Base-by-base conservation (phyloP, 2,797 vertebrate genomes). In the Pipistrellus pygmaeus region DNA sequence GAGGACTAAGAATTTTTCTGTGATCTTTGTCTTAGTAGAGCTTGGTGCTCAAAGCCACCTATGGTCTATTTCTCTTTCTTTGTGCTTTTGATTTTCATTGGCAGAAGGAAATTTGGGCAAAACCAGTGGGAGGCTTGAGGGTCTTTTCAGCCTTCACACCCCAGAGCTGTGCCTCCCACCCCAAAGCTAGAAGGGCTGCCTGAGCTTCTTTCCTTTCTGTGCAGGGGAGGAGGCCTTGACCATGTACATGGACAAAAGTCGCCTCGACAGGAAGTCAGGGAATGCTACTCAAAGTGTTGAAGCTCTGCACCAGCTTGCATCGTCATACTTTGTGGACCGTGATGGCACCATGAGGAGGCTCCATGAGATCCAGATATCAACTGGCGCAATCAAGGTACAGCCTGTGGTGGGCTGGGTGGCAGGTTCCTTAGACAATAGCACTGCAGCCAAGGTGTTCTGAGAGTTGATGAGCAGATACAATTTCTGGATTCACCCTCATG, bases 341-440 rank as follows among this genome's bases (percentile, higher is more conserved):
- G 99, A 99, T 85, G 99, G 99, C 96, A 99, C 99, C 91, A 99
- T 99, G 99, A 99, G 99, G 97, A 99, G 99, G 98, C 99, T 99
- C 96, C 99, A 99, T 2, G 99, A 99, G 98, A 99, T 99, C 98
- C 99, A 99, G 98, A 99, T 99, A 97, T 99, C 99, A 95, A 99
- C 99, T 30, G 99, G 99, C 97, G 99, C 99, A 94, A 99, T 99
- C 98, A 99, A 99, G 99, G 99, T 99, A 98, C 17, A 10, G 2
- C 17, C 13, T 0, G 12, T 30, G 6, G 7, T 11, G 27, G 62
- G 9, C 8, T n/a, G n/a, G 46, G 30, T 1, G 11, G 35, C 30
- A 25, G 32, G 8, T n/a, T 55, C 35, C 25, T 15, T 53, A 27
- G 12, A 60, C 1, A 23, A 2, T 1, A 30, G 3, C 44, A 13